phyloP scores from a whole-genome alignment of 2,113 vertebrate species.

The Neodon shergylaensis region DNA sequence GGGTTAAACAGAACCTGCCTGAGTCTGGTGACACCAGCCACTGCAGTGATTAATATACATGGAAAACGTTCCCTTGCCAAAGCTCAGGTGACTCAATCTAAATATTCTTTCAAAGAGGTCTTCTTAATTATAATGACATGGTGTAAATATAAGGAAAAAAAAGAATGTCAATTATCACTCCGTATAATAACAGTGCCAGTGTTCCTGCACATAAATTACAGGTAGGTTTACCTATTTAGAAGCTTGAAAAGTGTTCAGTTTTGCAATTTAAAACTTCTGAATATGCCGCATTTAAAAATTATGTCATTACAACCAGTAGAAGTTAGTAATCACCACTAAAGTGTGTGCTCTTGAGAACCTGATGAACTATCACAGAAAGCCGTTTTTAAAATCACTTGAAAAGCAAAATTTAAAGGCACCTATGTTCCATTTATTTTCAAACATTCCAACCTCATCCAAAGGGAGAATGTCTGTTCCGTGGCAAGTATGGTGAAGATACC shows the following conservation, averaged over 20 bases:
- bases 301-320: slow-evolving; percentile 78
- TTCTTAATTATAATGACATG: slow-evolving; percentile 79
- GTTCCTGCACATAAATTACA: slow-evolving; percentile 78
- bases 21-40: not conserved
- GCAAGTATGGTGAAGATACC: not conserved
- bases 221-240: slow-evolving; percentile 76
- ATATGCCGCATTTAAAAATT: slow-evolving; percentile 81
- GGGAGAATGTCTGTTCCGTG: not conserved
- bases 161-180: slow-evolving; percentile 77
- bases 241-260: slow-evolving; percentile 75
- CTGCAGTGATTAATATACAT: slow-evolving; percentile 29
- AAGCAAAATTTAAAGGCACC: slow-evolving; percentile 67
- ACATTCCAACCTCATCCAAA: not conserved
- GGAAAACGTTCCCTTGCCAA: slow-evolving; percentile 30
- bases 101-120: slow-evolving; percentile 69
- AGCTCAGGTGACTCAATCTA: slow-evolving; percentile 64
- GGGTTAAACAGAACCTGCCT: not conserved
- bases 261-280: slow-evolving; percentile 80
- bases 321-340: slow-evolving; percentile 82
- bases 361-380: slow-evolving; percentile 77
- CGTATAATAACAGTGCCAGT: slow-evolving; percentile 69
- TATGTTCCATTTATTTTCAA: slow-evolving; percentile 72
- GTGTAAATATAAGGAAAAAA: slow-evolving; percentile 75
- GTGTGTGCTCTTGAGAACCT: slow-evolving; percentile 65
- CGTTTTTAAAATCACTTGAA: slow-evolving; percentile 75